Evolutionary conservation across 2,888 invertebrate species (phyloP), one percentile per base, ranked within the genome.

Genomic region (Actias luna): DNA sequence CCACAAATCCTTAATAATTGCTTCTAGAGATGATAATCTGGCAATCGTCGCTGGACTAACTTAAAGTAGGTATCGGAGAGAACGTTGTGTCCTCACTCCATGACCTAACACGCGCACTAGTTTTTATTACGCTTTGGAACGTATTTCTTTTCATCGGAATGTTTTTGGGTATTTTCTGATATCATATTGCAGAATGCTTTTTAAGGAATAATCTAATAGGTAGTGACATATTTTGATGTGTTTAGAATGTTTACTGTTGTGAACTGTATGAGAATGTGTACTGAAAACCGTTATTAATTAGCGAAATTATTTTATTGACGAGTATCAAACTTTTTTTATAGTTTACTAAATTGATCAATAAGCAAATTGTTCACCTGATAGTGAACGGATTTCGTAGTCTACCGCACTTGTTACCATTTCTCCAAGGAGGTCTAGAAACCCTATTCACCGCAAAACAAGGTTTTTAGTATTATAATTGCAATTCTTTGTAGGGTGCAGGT

Each of bases 1-100:
- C 83, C 84, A 76, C 83, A 88, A 88, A 89, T 88, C 88, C 87
- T 78, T 80, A 86, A 87, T 88, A 89, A 89, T 88, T 88, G 87
- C 84, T 84, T 71, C 67, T 73, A 77, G 78, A 81, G 83, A 85
- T 85, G 85, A 85, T 89, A 88, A 89, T 88, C 88, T 85, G 83
- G 80, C 82, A 79, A 79, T 80, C 77, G 82, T 82, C 78, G 76
- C 73, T 71, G 77, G 76, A 71, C 74, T 71, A 71, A 72, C 71
- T 71, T 69, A 68, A 67, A 73, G 72, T n/a, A n/a, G n/a, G n/a
- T 65, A 66, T 70, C 68, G 70, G 73, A 71, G 67, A 71, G 68
- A 68, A 64, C 63, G 60, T 50, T 39, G 59, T 58, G 61, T 58
- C 68, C 68, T 68, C 67, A 68, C 68, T 59, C 66, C 68, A 66